Percentiles rank a stretch among this genome's conserved stretches.
Conservation (phyloP, 37 sponge, comb jelly and placozoan genomes). For the Hormiphora californensis region DNA sequence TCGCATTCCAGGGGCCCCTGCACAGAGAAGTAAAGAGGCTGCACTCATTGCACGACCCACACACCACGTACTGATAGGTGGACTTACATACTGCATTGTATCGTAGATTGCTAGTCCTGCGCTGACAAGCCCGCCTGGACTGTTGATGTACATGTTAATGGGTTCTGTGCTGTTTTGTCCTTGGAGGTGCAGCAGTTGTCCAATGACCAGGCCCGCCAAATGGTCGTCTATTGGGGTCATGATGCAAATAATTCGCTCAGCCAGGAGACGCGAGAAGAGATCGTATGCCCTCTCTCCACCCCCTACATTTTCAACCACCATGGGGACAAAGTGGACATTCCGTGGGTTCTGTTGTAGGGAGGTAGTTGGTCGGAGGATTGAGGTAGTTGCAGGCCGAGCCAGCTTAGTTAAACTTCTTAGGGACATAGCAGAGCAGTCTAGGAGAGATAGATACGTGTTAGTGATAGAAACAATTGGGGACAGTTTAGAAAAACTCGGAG, state of each 20-base stretch:
- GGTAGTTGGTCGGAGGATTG: neutral
- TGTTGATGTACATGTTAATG: slow-evolving; percentile 53
- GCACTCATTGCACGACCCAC: slow-evolving; percentile 35
- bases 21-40: slow-evolving; percentile 47
- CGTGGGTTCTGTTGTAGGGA: no score
- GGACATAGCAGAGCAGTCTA: neutral
- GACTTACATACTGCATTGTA: slow-evolving; percentile 53
- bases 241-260: slow-evolving; percentile 52
- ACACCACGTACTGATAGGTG: slow-evolving; percentile 52
- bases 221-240: slow-evolving; percentile 52
- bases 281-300: slow-evolving; percentile 55
- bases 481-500: no score
- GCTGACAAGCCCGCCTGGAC: slow-evolving; percentile 52
- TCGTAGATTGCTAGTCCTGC: slow-evolving; percentile 56
- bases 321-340: slow-evolving; percentile 56
- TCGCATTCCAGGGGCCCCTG: slow-evolving; percentile 46
- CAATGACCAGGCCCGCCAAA: slow-evolving; percentile 45
- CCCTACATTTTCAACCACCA: slow-evolving; percentile 56
- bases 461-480: no score
- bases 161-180: slow-evolving; percentile 13
- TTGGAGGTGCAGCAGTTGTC: slow-evolving; percentile 34
- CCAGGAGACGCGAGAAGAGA: slow-evolving; percentile 50
- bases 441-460: neutral
- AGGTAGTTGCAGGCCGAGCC: neutral
- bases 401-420: neutral